Base-by-base conservation (phyloP, 2,113 vertebrate species). In the Tretioscincus oriximinensis region DNA sequence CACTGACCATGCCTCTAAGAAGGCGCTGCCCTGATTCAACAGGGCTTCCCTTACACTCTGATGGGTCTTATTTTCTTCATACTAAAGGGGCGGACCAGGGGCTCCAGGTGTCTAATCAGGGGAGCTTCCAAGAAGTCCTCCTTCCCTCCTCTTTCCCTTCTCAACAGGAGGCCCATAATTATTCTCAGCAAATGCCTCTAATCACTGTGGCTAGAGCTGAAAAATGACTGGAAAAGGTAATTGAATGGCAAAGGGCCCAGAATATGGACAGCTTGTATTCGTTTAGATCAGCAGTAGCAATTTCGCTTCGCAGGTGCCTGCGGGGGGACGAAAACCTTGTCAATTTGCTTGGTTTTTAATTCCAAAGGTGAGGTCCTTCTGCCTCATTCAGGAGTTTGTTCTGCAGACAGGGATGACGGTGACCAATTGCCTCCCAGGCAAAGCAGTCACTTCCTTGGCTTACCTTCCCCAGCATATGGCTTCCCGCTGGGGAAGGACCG, bases 171-270 rank as follows among this genome's bases (percentile, higher is more conserved):
- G 35, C 49, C 80, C 82, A 69, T 41, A 41, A 41, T 84, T 74
- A 78, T 58, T 78, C 70, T 68, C 82, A 61, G 71, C 64, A 49
- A 84, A 84, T 68, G 70, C 47, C 64, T 78, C 63, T 78, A 74
- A 78, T 78, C 76, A 63, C 70, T 22, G 49, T n/a, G 14, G 82
- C 35, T 58, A 21, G 21, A 24, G 14, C 31, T 79, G 71, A 51
- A 63, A 78, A 68, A 68, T 35, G 47, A 69, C 82, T 49, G 31
- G 41, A 71, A 67, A 68, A 74, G 71, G 82, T 74, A 78, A 84
- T 68, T 69, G 82, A 75, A 75, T 74, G 71, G 82, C 71, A 78
- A 74, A 35, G 7, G 70, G 77, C 82, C 71, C 76, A 68, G 76
- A 74, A 67, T 78, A 20, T 31, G n/a, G 71, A 67, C 7, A 35